Conservation (phyloP, 23 tunicate species). For the Aplidium turbinatum region DNA sequence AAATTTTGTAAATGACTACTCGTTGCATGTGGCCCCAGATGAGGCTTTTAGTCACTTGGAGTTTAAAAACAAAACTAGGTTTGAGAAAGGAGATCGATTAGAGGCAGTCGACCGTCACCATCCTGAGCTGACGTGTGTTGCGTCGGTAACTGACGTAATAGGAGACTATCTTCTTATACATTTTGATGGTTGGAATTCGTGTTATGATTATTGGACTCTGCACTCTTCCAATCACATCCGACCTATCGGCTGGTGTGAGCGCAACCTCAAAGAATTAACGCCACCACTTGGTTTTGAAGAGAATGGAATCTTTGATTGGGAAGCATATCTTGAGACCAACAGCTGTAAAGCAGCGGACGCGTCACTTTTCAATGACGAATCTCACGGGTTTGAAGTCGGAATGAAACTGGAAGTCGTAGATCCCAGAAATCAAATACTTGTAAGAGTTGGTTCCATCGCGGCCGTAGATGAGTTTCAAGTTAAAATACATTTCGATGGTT, state of each 20-base stretch:
- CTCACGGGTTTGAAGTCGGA: conserved; percentile 26
- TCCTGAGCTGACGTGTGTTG: conserved; percentile 67
- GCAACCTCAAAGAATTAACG: conserved; percentile 22
- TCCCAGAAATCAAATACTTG: conserved; percentile 43
- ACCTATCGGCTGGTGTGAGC: conserved; percentile 75
- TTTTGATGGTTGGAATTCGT: conserved; percentile 75
- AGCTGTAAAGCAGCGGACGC: conserved; percentile 20
- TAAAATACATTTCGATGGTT: conserved; percentile 72
- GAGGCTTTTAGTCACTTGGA: conserved; percentile 12
- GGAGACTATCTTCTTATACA: conserved; percentile 60
- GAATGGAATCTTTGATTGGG: conserved; percentile 38
- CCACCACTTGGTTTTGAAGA: conserved; percentile 38
- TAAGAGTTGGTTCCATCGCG: conserved; percentile 61
- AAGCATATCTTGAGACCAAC: conserved; percentile 18
- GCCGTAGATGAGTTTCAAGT: conserved; percentile 43
- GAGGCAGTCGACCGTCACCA: conserved; percentile 75
- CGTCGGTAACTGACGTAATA: conserved; percentile 56
- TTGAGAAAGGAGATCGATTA: conserved; percentile 39
- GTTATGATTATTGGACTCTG: conserved; percentile 67
- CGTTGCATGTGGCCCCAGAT: background rate
- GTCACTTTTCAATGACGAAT: background rate
- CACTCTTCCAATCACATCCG: conserved; percentile 36
- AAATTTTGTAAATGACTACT: background rate
- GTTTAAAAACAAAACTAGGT: conserved; percentile 22
- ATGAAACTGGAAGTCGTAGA: conserved; percentile 81